Conservation (phyloP, 92 coral and sea anemone species). For the Muricea muricata region DNA sequence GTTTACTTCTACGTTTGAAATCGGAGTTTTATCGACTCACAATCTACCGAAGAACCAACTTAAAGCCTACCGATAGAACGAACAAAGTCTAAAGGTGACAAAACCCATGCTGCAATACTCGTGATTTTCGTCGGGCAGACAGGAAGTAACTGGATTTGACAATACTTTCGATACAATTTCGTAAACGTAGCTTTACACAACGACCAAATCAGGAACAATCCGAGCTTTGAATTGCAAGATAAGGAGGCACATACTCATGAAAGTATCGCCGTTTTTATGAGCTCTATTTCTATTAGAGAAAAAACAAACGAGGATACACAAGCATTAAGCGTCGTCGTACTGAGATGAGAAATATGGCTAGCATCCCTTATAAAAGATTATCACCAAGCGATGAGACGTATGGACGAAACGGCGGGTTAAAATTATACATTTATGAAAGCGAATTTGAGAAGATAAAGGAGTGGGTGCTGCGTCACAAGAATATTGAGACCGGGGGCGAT, state of each 20-base stretch:
- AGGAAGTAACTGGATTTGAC: neutral
- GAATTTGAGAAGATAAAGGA: constrained; percentile 66
- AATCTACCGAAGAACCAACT: neutral
- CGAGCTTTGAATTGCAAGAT: too few relatives aligned
- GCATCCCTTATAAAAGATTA: too few relatives aligned
- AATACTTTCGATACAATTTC: neutral
- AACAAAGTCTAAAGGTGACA: neutral
- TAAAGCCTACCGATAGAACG: neutral
- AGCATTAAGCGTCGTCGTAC: neutral
- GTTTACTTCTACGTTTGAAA: neutral
- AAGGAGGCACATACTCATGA: too few relatives aligned
- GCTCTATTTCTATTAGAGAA: too few relatives aligned
- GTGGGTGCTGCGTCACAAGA: constrained; percentile 61
- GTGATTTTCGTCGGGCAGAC: too few relatives aligned
- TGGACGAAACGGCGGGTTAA: neutral
- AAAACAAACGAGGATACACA: neutral
- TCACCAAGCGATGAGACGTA: neutral
- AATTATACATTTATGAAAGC: constrained; percentile 67
- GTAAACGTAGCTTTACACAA: neutral
- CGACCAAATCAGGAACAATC: too few relatives aligned
- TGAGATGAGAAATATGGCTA: too few relatives aligned
- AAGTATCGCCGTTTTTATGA: too few relatives aligned
- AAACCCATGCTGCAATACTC: neutral
- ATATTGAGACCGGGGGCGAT: constrained; percentile 91
- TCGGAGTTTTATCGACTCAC: neutral